Base-by-base conservation (phyloP, 1,140 invertebrate species). In the Dolichoris vasculosae region DNA sequence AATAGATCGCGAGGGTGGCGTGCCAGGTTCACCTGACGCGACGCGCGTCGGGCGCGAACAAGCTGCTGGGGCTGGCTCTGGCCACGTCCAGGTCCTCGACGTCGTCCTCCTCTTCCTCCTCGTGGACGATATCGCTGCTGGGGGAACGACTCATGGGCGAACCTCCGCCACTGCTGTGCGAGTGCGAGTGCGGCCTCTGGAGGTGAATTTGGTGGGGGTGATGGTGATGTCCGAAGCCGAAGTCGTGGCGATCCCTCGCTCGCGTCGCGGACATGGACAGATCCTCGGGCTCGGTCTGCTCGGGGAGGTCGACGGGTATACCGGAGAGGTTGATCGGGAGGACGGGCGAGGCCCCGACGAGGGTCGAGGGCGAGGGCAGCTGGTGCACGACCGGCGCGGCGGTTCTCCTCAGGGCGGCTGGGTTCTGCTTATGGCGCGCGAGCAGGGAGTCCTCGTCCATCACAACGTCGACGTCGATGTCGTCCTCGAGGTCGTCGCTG, bases 201-300 rank as follows among this genome's bases (percentile, higher is more conserved):
- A 71, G 32, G 15, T 40, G 35, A 0, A 71, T 40, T 9, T 71
- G 67, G 88, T 91, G 91, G 7, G 30, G 63, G 17, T 59, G 55
- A 59, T 51, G 48, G 15, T 51, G 48, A 55, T 90, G 89, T 0
- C 46, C 55, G 64, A 30, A 55, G 75, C 30, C 30, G 3, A 77
- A 32, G 0, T 40, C 79, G 32, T 32, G 32, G 48, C 43, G 38
- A 20, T 46, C 26, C 15, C 84, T 59, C 40, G 51, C 40, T 13
- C 83, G 59, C n/a, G 69, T 55, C 88, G 0, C 89, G 89, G 83
- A 92, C 94, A 97, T 95, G 13, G 96, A 96, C 35, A 98, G 93
- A 90, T 98, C 97, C 91, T 98, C 97, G 0, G 97, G 97, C 91
- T 98, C 97, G 0, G 97, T 98, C 92, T 98, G 97, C 91, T 97